Conservation (phyloP, 53 echinoderm and acorn worm species). For the Antedon mediterranea region DNA sequence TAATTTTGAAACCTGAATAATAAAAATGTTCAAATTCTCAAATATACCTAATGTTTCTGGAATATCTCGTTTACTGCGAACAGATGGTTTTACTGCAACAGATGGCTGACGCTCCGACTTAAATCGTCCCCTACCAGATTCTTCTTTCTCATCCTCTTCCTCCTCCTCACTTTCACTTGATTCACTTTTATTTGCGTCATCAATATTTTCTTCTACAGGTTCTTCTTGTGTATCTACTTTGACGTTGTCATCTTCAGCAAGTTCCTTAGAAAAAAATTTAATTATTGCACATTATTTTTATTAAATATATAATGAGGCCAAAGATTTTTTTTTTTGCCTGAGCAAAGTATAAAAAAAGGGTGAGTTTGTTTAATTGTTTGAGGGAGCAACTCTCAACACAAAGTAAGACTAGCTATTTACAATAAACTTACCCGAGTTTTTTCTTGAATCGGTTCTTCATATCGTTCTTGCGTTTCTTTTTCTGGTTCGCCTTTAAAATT, state of each 20-base stretch:
- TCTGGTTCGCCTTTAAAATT: not conserved
- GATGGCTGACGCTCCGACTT: constrained; percentile 35
- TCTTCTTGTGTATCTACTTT: not conserved
- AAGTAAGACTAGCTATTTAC: too few relatives aligned
- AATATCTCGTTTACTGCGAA: constrained; percentile 28
- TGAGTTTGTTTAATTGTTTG: too few relatives aligned
- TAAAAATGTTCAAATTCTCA: too few relatives aligned
- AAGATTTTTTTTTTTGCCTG: too few relatives aligned
- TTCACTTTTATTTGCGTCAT: not conserved
- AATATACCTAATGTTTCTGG: constrained; percentile 47
- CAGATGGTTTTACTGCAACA: constrained; percentile 16
- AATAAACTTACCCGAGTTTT: not conserved
- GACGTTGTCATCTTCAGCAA: not conserved
- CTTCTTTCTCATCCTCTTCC: constrained; percentile 29
- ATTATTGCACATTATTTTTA: too few relatives aligned
- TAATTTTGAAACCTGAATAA: too few relatives aligned
- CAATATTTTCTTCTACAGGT: not conserved
- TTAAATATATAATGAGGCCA: too few relatives aligned
- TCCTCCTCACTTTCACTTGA: not conserved
- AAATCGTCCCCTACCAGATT: constrained; percentile 33
- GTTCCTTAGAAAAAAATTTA: too few relatives aligned
- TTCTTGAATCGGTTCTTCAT: not conserved
- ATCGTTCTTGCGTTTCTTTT: not conserved
- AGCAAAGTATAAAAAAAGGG: too few relatives aligned
- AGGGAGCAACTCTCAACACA: too few relatives aligned